phyloP scores from a whole-genome alignment of 2,888 invertebrate species.

The Lasioglossum zephyrum region DNA sequence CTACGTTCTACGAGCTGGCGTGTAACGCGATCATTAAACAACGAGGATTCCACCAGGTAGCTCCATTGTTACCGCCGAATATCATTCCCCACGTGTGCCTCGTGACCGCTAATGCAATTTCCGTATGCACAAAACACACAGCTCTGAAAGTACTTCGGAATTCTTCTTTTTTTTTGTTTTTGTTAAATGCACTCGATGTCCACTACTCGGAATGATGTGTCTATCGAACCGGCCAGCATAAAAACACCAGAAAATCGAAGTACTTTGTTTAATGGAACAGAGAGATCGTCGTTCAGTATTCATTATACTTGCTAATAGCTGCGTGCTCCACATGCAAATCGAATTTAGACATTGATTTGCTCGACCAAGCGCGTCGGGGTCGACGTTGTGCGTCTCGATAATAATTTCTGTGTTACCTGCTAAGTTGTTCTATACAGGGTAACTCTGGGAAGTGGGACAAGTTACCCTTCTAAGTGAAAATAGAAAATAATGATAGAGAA shows the following conservation, averaged over 20 bases:
- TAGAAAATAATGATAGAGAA: no score
- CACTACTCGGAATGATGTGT: not conserved
- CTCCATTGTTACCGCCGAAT: not conserved
- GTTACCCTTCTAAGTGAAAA: no score
- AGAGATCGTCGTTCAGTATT: not conserved
- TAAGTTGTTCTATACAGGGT: not conserved
- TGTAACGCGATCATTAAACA: slow-evolving; percentile 20
- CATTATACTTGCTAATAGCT: not conserved
- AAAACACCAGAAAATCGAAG: not conserved
- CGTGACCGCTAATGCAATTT: not conserved
- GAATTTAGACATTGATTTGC: not conserved
- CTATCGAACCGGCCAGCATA: not conserved
- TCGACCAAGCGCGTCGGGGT: not conserved
- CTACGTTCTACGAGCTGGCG: not conserved
- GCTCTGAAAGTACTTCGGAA: not conserved
- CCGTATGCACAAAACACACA: not conserved
- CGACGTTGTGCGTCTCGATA: not conserved
- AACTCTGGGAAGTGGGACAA: no score
- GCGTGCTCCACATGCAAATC: not conserved
- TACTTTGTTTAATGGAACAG: not conserved
- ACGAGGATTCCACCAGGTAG: not conserved
- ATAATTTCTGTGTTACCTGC: not conserved
- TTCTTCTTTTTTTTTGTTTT: not conserved
- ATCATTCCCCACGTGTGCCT: not conserved
- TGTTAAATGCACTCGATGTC: not conserved